Conservation (phyloP, 2,888 invertebrate genomes). For the Auanema sp. region DNA sequence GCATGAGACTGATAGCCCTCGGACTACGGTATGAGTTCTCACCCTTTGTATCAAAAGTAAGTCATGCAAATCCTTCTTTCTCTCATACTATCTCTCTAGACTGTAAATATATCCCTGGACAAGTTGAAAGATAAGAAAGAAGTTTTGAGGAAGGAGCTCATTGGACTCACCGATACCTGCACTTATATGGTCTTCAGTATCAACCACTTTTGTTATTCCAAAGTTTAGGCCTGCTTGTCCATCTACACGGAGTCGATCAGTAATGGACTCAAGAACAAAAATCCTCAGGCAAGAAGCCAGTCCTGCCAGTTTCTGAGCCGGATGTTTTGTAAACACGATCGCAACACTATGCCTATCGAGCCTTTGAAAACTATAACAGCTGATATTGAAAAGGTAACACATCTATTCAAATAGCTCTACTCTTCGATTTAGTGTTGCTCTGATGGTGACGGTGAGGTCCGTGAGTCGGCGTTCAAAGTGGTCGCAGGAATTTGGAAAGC, state of each 20-base stretch:
- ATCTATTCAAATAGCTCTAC: background rate
- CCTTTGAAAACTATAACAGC: conserved; percentile 10
- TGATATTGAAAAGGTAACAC: conserved; percentile 16
- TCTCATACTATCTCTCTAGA: background rate
- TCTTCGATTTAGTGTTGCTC: conserved; percentile 1
- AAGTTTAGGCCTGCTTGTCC: conserved; percentile 72
- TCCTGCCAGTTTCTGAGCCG: conserved; percentile 50
- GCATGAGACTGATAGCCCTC: conserved; percentile 79
- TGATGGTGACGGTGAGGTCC: conserved; percentile 29
- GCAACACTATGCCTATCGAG: conserved; percentile 16
- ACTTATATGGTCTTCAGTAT: conserved; percentile 67
- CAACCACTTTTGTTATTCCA: background rate
- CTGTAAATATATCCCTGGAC: conserved; percentile 74
- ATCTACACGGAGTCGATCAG: conserved; percentile 76
- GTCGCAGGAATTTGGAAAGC: conserved; percentile 88
- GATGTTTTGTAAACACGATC: conserved; percentile 15
- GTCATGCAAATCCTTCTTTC: background rate
- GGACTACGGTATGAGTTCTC: conserved; percentile 86
- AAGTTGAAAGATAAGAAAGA: conserved; percentile 97
- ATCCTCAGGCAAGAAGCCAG: conserved; percentile 66
- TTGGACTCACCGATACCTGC: conserved; percentile 87
- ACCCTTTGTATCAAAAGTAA: conserved; percentile 73
- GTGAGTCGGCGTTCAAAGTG: conserved; percentile 68
- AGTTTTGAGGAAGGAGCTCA: conserved; percentile 80
- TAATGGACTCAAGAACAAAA: conserved; percentile 71